Evolutionary conservation across 2,113 vertebrate genomes (phyloP), one percentile per base, ranked within the genome.

Genomic region (Microtus ochrogaster): DNA sequence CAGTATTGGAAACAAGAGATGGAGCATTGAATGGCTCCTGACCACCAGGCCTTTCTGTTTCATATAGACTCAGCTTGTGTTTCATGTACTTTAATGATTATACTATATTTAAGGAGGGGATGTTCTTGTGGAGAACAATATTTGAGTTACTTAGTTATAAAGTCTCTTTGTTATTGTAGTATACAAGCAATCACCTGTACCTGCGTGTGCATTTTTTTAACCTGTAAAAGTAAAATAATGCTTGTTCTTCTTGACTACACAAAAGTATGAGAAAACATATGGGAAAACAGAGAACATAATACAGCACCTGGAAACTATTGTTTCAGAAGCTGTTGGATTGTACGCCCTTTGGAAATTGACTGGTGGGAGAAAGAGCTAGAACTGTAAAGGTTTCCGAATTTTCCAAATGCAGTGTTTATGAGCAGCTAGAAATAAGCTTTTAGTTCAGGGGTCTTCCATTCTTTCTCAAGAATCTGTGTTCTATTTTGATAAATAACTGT

Each of bases 1-100:
- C 36, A 11, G 7, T 84, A 88, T 73, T 36, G 74, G 87, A 96
- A 95, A 96, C 87, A 41, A 96, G 89, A 96, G 78, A 90, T 58
- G 21, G 92, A 87, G 52, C 52, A 88, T 36, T 8, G 91, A 84
- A 44, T 73, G 6, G 30, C 70, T 66, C 85, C 47, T 24, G 1
- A 2, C 12, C 89, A 2, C 30, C 49, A 79, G 39, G 28, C 0
- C 44, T 84, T 58, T 84, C 47, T 94, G 28, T 81, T 72, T 68
- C 52, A 47, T 61, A 28, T 10, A 72, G 78, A 21, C 13, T 96
- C 30, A 74, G 33, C n/a, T 86, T 93, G n/a, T 81, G 2, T 63
- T 95, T 72, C 10, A 58, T 30, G 2, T 94, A 95, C 44, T 92
- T 95, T 85, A 87, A 92, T 90, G 41, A 33, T 36, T 85, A 1